A percentile compares a stretch with the other conserved stretches of the same genome.
phyloP scores from a whole-genome alignment of 2,113 vertebrate genomes.

The Lagopus muta region DNA sequence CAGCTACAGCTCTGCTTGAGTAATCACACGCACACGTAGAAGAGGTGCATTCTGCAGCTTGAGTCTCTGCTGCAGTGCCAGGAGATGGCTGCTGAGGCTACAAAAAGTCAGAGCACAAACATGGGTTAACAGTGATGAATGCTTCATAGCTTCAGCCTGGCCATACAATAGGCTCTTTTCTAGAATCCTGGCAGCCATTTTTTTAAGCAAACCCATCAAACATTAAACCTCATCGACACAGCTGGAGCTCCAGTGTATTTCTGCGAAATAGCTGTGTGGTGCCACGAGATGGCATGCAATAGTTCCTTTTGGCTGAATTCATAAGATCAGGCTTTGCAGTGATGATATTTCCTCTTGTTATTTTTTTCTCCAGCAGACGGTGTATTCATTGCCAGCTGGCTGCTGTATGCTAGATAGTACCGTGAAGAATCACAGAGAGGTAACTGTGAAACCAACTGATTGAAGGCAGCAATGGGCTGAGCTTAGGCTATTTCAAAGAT shows the following conservation, averaged over 20 bases:
- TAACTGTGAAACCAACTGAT: not conserved
- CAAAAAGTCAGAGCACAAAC: not conserved
- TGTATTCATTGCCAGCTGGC: not conserved
- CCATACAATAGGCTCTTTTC: too few relatives aligned
- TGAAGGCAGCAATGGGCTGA: not conserved
- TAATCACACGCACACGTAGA: fast-evolving
- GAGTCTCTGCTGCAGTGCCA: not conserved
- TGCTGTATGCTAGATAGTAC: not conserved
- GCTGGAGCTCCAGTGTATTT: fast-evolving
- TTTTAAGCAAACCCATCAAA: not conserved
- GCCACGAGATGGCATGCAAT: slow-evolving; percentile 46
- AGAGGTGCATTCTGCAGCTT: not conserved
- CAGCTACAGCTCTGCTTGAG: fast-evolving
- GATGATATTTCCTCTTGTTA: not conserved
- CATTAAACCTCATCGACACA: fast-evolving
- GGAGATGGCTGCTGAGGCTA: not conserved
- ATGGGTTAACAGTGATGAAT: fast-evolving
- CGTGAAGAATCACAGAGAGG: not conserved
- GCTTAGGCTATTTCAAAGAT: not conserved
- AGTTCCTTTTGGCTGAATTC: not conserved
- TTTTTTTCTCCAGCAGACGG: not conserved
- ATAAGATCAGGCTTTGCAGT: fast-evolving
- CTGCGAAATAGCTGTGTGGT: not conserved
- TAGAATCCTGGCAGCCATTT: not conserved
- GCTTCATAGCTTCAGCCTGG: fast-evolving